Evolutionary conservation across 2,113 vertebrate species (phyloP).

Genomic region (Rhinichthys klamathensis): DNA sequence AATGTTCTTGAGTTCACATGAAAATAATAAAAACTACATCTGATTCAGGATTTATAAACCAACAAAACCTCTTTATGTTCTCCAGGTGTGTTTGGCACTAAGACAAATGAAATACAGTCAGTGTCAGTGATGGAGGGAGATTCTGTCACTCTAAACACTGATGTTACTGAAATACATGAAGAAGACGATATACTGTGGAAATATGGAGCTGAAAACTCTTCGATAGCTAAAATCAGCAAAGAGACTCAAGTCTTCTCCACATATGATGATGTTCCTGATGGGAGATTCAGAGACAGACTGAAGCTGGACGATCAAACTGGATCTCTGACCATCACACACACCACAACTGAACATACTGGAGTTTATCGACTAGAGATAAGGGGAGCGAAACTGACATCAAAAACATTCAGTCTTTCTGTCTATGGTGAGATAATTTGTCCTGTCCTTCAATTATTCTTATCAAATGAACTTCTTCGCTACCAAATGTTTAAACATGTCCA

Average conservation of each 20-base stretch:
- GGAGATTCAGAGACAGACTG: neutral
- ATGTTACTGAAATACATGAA: neutral
- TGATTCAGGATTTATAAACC: neutral
- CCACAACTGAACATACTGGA: neutral
- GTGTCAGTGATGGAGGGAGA: too few relatives aligned
- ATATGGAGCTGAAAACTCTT: neutral
- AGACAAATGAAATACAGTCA: too few relatives aligned
- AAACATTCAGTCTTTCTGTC: neutral
- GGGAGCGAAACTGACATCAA: neutral
- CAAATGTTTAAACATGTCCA: too few relatives aligned
- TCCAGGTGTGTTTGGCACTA: too few relatives aligned
- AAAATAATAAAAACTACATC: neutral
- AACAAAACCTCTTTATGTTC: too few relatives aligned
- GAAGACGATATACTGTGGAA: neutral
- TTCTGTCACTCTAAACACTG: neutral
- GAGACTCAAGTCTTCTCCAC: neutral
- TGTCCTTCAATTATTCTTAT: too few relatives aligned
- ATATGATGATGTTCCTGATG: neutral
- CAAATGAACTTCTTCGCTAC: too few relatives aligned
- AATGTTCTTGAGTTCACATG: neutral
- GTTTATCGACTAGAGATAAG: rapidly evolving
- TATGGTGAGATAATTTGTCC: neutral
- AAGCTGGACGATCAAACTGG: neutral
- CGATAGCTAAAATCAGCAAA: neutral
- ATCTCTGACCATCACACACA: neutral